Conservation (phyloP, 2,113 vertebrate genomes). For the Crypturellus undulatus region DNA sequence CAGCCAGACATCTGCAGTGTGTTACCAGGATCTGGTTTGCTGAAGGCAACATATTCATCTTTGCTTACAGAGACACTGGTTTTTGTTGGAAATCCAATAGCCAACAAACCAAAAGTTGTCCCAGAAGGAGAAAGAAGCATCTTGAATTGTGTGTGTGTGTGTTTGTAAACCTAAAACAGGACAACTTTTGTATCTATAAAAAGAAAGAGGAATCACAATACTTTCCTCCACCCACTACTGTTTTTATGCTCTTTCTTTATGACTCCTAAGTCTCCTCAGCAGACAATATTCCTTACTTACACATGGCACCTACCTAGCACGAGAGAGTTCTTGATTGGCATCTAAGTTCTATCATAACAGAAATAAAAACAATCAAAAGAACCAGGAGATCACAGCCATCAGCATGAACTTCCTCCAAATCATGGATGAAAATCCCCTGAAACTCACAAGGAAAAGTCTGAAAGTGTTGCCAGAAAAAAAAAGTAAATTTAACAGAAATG, state of each 20-base stretch:
- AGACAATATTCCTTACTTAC: neutral
- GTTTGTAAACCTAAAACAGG: neutral
- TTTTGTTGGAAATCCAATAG: neutral
- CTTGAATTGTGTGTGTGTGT: no score
- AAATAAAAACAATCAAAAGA: constrained; percentile 8
- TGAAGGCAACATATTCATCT: neutral
- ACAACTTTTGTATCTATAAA: neutral
- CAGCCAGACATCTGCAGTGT: neutral
- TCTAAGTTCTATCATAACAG: neutral
- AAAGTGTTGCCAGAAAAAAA: neutral
- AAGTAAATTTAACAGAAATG: neutral
- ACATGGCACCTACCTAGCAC: neutral
- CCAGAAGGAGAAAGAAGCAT: neutral
- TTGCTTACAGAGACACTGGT: neutral
- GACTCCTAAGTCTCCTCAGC: neutral
- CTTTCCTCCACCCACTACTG: neutral
- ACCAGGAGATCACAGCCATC: neutral
- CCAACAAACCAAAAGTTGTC: neutral
- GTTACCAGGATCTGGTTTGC: neutral
- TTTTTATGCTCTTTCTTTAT: neutral
- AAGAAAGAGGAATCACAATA: neutral
- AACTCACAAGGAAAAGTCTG: constrained; percentile 55
- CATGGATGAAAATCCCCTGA: constrained; percentile 21
- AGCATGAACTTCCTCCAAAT: neutral
- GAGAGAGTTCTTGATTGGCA: neutral